phyloP scores from a whole-genome alignment of 2,797 vertebrate genomes.

The Lagodon rhomboides region DNA sequence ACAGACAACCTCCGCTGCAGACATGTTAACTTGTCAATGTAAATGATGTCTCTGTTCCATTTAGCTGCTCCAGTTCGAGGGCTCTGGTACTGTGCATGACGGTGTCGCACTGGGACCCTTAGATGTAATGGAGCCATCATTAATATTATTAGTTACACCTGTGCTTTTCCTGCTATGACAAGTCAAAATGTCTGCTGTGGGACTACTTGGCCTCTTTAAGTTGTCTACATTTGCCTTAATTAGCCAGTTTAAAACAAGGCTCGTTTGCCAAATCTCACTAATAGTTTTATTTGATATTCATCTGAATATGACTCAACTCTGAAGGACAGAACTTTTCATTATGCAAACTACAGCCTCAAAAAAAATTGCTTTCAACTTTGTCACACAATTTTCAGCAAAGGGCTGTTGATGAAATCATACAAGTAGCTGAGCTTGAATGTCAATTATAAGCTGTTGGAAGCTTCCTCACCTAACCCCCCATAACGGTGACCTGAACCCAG shows the following conservation, averaged over 20 bases:
- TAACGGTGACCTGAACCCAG: no score
- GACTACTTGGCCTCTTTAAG: not conserved
- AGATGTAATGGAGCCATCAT: slow-evolving; percentile 35
- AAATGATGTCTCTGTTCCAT: slow-evolving; percentile 20
- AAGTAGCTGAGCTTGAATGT: not conserved
- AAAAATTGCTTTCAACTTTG: not conserved
- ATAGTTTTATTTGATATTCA: not conserved
- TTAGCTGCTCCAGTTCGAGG: slow-evolving; percentile 13
- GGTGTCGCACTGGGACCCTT: slow-evolving; percentile 13
- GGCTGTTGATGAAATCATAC: not conserved
- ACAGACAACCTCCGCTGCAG: not conserved
- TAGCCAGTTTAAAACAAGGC: not conserved
- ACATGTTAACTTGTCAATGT: slow-evolving; percentile 8
- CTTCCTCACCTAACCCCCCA: no score
- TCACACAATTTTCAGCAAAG: not conserved
- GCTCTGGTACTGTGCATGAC: not conserved
- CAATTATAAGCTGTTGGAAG: not conserved
- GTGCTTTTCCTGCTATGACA: slow-evolving; percentile 12
- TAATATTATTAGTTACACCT: slow-evolving; percentile 30
- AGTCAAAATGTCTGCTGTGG: slow-evolving; percentile 13
- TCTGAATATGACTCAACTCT: slow-evolving; percentile 8
- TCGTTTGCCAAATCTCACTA: not conserved
- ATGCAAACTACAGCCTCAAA: not conserved
- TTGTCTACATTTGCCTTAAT: not conserved
- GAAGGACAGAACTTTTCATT: not conserved